phyloP scores from a whole-genome alignment of 2,797 vertebrate species.

The Tragopan temminckii region DNA sequence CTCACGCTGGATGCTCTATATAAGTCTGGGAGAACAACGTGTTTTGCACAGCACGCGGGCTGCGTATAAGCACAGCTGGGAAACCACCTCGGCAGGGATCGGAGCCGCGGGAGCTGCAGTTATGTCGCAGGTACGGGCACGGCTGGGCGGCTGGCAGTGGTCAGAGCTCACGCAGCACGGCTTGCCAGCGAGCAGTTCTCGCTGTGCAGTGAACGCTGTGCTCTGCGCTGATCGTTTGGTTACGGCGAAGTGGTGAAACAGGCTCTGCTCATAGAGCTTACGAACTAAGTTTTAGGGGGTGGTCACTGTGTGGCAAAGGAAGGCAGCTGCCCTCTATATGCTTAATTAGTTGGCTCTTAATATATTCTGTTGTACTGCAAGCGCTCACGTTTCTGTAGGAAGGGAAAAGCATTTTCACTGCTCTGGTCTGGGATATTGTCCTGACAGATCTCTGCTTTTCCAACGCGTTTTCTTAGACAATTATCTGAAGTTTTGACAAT shows the following conservation, averaged over 20 bases:
- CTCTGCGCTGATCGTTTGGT: not conserved
- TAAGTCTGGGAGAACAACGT: slow-evolving; percentile 61
- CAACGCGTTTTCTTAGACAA: rapidly evolving
- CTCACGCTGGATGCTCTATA: slow-evolving; percentile 70
- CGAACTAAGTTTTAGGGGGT: not conserved
- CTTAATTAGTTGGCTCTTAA: not conserved
- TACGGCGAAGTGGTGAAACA: not conserved
- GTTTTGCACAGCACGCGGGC: not conserved
- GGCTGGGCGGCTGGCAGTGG: not conserved
- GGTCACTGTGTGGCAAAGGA: not conserved
- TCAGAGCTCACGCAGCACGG: not conserved
- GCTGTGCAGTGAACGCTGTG: not conserved
- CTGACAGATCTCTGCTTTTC: not conserved
- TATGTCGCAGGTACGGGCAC: slow-evolving; percentile 82
- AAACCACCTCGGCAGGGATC: not conserved
- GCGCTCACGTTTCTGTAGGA: not conserved
- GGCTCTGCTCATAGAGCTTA: not conserved
- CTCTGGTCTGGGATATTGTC: not conserved
- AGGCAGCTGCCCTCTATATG: not conserved
- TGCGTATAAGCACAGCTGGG: slow-evolving; percentile 34
- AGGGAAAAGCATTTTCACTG: not conserved
- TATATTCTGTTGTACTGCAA: not conserved
- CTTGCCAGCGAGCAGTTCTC: not conserved
- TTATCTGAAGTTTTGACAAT: not conserved
- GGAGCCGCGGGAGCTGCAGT: not conserved